Evolutionary conservation across 1,140 invertebrate species (phyloP), one percentile per base, ranked within the genome.

Genomic region (Drosophila kurseongensis): DNA sequence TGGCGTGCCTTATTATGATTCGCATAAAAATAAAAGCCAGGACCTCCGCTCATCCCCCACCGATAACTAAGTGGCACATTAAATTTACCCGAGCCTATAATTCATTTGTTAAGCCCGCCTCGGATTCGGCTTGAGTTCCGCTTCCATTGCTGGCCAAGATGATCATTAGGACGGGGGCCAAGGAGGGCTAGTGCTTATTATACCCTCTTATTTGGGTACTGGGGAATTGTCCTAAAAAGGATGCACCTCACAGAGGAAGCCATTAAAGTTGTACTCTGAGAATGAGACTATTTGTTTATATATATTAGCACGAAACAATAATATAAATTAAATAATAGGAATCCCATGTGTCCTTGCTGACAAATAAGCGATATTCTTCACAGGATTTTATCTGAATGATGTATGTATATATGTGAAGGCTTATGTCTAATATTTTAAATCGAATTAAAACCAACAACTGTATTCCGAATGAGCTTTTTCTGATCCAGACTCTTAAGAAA

Each of bases 71-170:
- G 76, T 80, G 83, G 60, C 79, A 76, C 80, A 88, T 88, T 88
- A 88, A 89, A 80, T 89, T 89, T 83, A 74, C 73, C 72, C 80
- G 75, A 60, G 67, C 79, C 76, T 80, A 88, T 88, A 88, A 88
- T 89, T 88, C 80, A 88, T 89, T 88, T 88, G 83, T 61, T 77
- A 88, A 83, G 84, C 63, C 63, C 47, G 55, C 44, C 41, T 52
- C 48, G 73, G 84, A 50, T 56, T 44, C 42, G 32, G 47, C 47
- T 45, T 10, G 29, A 38, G 50, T 54, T 52, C 23, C 12, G 7
- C 36, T 45, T 2, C 38, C 36, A 45, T 35, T 44, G 18, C 23
- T 57, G 56, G 67, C 58, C 57, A 65, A 65, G 75, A 83, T 71
- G 73, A 83, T 75, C 75, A 83, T 78, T 66, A 47, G 56, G 18